Evolutionary conservation across 2,113 vertebrate species (phyloP), one percentile per base, ranked within the genome.

Genomic region (Psittacula cyanocephala): DNA sequence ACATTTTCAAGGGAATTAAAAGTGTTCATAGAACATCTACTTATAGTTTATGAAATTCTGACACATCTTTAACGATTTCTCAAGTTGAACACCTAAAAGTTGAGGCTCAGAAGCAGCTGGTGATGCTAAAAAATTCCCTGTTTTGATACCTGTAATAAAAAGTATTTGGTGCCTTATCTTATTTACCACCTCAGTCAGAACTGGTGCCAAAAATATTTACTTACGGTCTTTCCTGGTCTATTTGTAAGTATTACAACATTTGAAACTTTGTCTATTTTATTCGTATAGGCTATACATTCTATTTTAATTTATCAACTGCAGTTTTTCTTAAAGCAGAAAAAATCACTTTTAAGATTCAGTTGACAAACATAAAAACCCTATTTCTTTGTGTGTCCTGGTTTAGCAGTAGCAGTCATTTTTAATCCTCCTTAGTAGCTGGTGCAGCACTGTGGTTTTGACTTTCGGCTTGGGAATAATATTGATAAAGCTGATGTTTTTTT

Each of bases 301-400:
- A 4, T 65, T 89, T n/a, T 86, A 52, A 37, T 35, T 25, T 46
- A 37, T 44, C 37, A 92, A n/a, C 7, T 57, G 15, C 19, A 16
- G 25, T 33, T 93, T 93, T 72, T 83, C 19, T 44, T 82, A 71
- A 62, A 53, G 24, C 22, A 67, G 12, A 25, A 76, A 83, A 86
- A 62, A 27, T 4, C 49, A 5, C 33, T 74, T 62, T 74, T 81
- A 90, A 60, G 27, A 57, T 87, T 49, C 19, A 72, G 7, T n/a
- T 87, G 28, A 33, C 35, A 83, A 53, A 46, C 47, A 44, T 8
- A 29, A n/a, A 57, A 55, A 37, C 4, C 0, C 0, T 0, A 2
- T 57, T 52, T 71, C 3, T 53, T 75, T 33, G 13, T 86, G 17
- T n/a, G n/a, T n/a, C n/a, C n/a, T n/a, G n/a, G n/a, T n/a, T n/a